Evolutionary conservation across 2,888 invertebrate species (phyloP).

Genomic region (Spialia ferax): DNA sequence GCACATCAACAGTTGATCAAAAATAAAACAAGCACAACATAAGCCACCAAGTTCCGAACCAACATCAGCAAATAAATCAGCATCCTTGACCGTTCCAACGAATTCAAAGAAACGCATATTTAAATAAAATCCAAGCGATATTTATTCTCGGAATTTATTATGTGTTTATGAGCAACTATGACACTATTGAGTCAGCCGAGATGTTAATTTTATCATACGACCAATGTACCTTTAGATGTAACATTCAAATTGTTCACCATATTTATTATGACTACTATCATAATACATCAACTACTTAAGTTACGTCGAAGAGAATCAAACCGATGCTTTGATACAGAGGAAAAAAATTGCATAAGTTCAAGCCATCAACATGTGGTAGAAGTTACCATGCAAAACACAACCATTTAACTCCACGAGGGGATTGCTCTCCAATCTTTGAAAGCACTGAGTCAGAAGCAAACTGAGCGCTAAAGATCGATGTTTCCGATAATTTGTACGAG

Average conservation of each 20-base stretch:
- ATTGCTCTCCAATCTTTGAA: neutral
- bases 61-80: neutral
- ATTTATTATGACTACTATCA: neutral
- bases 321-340: no score
- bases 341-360: no score
- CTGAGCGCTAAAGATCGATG: conserved; percentile 39
- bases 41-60: no score
- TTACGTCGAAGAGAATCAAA: neutral
- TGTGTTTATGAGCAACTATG: conserved; percentile 4
- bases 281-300: no score
- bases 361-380: no score
- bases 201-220: neutral
- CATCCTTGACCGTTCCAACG: neutral
- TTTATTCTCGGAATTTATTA: conserved; percentile 11
- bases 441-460: conserved; percentile 8
- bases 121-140: conserved; percentile 10
- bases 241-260: neutral
- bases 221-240: neutral
- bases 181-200: neutral
- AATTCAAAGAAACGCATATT: neutral
- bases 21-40: no score
- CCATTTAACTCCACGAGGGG: neutral
- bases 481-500: conserved; percentile 46
- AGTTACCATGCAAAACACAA: neutral
- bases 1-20: no score